These are phyloP conservation scores for Embidobia sp. DNA, from an alignment of 2,888 invertebrate genomes.

Conservation along the genomic window DNA sequence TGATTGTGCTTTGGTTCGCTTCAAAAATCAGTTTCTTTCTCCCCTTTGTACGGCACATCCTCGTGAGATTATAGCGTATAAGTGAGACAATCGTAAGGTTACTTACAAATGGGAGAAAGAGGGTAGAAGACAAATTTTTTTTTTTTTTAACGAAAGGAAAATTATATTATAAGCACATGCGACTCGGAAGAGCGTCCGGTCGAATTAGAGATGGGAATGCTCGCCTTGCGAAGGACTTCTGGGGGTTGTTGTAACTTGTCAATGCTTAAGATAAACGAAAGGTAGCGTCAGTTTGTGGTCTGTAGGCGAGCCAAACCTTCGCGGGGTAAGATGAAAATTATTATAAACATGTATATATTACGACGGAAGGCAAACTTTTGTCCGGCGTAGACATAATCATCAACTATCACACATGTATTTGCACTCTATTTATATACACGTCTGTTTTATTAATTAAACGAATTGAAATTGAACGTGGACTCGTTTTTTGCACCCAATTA, in stretches of 20 bases:
- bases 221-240: slow-evolving; percentile 50
- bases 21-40: slow-evolving; percentile 45
- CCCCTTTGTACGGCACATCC: slow-evolving; percentile 54
- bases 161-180: slow-evolving; percentile 24
- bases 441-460: slow-evolving; percentile 78
- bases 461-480: slow-evolving; percentile 61
- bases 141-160: slow-evolving; percentile 34
- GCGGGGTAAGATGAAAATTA: slow-evolving; percentile 54
- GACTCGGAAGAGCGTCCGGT: slow-evolving; percentile 40
- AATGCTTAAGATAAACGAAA: neutral
- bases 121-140: slow-evolving; percentile 13
- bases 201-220: slow-evolving; percentile 27
- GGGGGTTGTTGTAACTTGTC: slow-evolving; percentile 14
- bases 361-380: slow-evolving; percentile 63
- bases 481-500: neutral
- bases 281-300: slow-evolving; percentile 6
- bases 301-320: slow-evolving; percentile 55
- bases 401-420: slow-evolving; percentile 77
- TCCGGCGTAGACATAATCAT: slow-evolving; percentile 65
- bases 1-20: slow-evolving; percentile 64
- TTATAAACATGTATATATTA: slow-evolving; percentile 66
- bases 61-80: slow-evolving; percentile 64
- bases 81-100: slow-evolving; percentile 54
- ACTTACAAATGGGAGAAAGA: slow-evolving; percentile 60
- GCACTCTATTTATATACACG: slow-evolving; percentile 79